Evolutionary conservation across 2,113 vertebrate species (phyloP), one percentile per base, ranked within the genome.

Genomic region (Leptobrachium ailaonicum): DNA sequence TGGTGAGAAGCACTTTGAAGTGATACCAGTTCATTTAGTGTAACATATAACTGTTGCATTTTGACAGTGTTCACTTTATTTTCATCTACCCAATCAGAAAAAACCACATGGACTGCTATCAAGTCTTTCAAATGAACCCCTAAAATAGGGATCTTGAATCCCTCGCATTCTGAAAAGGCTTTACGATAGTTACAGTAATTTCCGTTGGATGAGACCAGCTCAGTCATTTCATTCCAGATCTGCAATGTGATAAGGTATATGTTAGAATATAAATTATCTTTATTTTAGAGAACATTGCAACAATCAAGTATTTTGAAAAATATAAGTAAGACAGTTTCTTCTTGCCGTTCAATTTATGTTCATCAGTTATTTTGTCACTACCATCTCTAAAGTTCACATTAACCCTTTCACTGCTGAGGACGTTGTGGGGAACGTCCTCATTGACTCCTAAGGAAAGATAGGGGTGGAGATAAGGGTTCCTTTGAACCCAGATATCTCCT

Each of bases 121-220:
- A 99, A 90, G 91, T 99, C 97, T 87, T 99, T 99, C 84, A 99
- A 92, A 87, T 99, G 96, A 77, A 99, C 97, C 14, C 97, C 97
- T 83, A 99, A 93, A 85, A 99, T 98, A 83, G 97, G 97, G 83
- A 98, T 95, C 90, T 97, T 98, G 87, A 98, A 98, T 82, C 94
- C 95, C 54, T 92, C 92, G 40, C 95, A 95, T 70, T 98, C 95
- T 0, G 85, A 92, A 89, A 98, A 99, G 84, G 96, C 92, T 89
- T 96, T 98, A 78, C 97, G 94, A 89, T 99, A 99, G 84, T 90
- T 94, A 75, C 95, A 95, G 86, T 99, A 99, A 90, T 99, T 99
- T 83, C 96, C 95, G 66, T 95, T 98, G 84, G 96, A 98, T 70
- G 97, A 98, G 75, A 99, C 96, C 85, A 99, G 88, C 79, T 99